Evolutionary conservation across 2,888 invertebrate genomes (phyloP), one percentile per base, ranked within the genome.

Genomic region (Rhorus exstirpatorius): DNA sequence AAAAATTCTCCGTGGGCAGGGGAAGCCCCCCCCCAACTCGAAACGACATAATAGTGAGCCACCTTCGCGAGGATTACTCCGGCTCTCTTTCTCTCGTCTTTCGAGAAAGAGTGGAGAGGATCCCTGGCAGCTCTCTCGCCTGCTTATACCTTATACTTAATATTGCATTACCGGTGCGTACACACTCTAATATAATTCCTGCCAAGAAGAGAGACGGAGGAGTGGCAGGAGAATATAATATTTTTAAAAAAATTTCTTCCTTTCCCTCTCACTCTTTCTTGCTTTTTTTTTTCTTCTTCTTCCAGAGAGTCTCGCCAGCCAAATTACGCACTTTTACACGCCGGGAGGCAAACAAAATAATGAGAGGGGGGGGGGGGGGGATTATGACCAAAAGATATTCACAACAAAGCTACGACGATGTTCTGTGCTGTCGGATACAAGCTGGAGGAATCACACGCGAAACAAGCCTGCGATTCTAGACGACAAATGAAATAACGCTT

Each of bases 141-240:
- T 79, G 76, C 83, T 81, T 81, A 75, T 88, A 90, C 90, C 90
- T 90, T 90, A 90, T 90, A 90, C 90, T 91, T 91, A 91, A 90
- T 90, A 91, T 91, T 91, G 85, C 90, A 91, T 91, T 91, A 91
- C 85, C 87, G 77, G 61, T 77, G 67, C 61, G 55, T 67, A 67
- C 84, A 83, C 83, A 84, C 80, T 85, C 86, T 87, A 86, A 86
- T 85, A 82, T 84, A 86, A 88, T 85, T 84, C 83, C 74, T 61
- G 41, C 58, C 24, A 67, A 76, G 67, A 24, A 63, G 68, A 80
- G 80, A 65, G 75, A 71, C 53, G 78, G 49, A 76, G 76, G 76
- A 76, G 76, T 76, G 76, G 76, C 65, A 65, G 65, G 60, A 72
- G 65, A 46, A 49, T 72, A 72, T 71, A 79, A 71, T 58, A n/a